phyloP scores from a whole-genome alignment of 2,113 vertebrate species.

The Carassius auratus region DNA sequence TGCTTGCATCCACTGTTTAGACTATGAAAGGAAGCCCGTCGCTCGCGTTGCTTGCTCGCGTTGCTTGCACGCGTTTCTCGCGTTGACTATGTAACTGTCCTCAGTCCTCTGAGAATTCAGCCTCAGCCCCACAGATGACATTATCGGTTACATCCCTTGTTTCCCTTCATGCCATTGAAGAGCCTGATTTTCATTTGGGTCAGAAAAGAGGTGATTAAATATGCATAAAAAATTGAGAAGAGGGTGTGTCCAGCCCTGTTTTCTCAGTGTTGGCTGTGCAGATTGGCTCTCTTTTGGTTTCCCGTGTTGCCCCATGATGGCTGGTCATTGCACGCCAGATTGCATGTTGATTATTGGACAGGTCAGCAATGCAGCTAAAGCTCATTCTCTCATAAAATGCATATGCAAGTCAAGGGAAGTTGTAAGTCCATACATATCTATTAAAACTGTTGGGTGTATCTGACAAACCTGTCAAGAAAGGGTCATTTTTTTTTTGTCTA shows the following conservation, averaged over 20 bases:
- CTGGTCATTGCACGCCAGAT: constrained; percentile 19
- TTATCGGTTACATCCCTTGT: too few species aligned
- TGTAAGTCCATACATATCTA: background rate
- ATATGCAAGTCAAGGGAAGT: background rate
- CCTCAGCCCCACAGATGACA: too few species aligned
- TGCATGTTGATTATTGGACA: background rate
- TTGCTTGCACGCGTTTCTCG: too few species aligned
- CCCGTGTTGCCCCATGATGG: background rate
- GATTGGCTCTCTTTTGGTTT: constrained; percentile 25
- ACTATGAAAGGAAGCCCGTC: too few species aligned
- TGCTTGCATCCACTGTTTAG: too few species aligned
- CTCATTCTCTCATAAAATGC: background rate
- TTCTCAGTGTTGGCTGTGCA: background rate
- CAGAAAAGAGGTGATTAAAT: too few species aligned
- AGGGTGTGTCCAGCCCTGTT: constrained; percentile 7
- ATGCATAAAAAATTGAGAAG: too few species aligned
- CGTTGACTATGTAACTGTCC: too few species aligned
- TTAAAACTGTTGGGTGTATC: background rate
- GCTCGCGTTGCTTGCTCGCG: too few species aligned
- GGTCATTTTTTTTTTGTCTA: background rate
- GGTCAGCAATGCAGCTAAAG: background rate
- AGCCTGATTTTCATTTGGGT: too few species aligned
- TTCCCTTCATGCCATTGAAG: too few species aligned
- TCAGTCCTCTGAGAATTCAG: too few species aligned
- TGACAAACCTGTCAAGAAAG: background rate